These are phyloP conservation scores for Eulithis prunata DNA, from an alignment of 2,888 invertebrate genomes.

Conservation along the genomic window DNA sequence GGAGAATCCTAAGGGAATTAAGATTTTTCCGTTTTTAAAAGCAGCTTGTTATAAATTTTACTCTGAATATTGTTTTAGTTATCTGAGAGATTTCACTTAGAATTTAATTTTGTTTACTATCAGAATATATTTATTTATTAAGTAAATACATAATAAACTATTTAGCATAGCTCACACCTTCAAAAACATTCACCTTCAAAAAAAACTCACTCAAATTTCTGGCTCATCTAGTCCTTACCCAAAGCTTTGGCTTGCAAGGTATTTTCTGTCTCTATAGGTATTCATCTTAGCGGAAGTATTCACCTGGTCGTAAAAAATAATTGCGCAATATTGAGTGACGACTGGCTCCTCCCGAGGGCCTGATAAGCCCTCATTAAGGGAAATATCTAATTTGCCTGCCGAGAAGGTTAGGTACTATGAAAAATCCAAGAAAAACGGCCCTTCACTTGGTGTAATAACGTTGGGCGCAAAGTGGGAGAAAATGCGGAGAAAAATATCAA, in stretches of 20 bases:
- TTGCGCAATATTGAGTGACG: conserved; percentile 62
- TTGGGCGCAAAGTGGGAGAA: conserved; percentile 40
- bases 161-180: no score
- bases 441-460: conserved; percentile 52
- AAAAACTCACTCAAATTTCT: no score
- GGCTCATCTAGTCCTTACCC: no score
- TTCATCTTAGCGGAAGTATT: conserved; percentile 11
- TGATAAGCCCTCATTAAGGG: conserved; percentile 72
- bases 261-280: background rate
- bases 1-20: conserved; percentile 34
- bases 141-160: no score
- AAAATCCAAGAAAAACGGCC: conserved; percentile 68
- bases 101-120: no score
- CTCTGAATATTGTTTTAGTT: no score
- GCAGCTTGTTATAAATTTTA: no score
- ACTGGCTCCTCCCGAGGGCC: conserved; percentile 46
- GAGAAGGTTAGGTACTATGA: conserved; percentile 55
- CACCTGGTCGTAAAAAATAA: conserved; percentile 55
- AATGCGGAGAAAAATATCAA: conserved; percentile 25
- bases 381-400: conserved; percentile 71
- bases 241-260: background rate
- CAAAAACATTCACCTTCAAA: no score
- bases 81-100: no score
- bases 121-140: no score
- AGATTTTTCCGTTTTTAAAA: background rate